Evolutionary conservation across 2,888 invertebrate genomes (phyloP), one percentile per base, ranked within the genome.

Genomic region (Saturnia pavonia): DNA sequence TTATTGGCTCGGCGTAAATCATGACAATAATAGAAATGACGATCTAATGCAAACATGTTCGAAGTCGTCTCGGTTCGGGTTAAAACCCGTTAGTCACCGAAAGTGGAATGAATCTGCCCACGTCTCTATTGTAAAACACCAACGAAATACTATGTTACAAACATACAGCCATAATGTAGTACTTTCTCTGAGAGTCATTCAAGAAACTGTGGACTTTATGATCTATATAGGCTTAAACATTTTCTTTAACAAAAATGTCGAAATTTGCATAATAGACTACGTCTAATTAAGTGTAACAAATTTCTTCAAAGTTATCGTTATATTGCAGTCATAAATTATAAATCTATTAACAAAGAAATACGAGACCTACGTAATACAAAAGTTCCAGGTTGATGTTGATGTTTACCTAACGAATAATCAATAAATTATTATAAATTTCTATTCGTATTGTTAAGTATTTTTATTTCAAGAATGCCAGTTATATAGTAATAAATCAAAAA

Each of bases 81-180:
- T 76, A 82, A 82, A 84, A 82, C 82, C 85, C 85, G 86, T 90
- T 89, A 89, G 83, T 88, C 88, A 88, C 72, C 71, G 72, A 74
- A 73, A 71, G 72, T 71, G 75, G 75, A 71, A 78, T 74, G 70
- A 74, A 76, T 76, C 80, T 75, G 77, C 82, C 85, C 82, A 86
- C 85, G 74, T 73, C 73, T 70, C 60, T 63, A 67, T 48, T 70
- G 68, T 60, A 51, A 34, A 22, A 65, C 68, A 34, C 68, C 68
- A 25, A 69, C 68, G 60, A 22, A 68, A 40, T 40, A 40, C 65
- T 65, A 40, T 40, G n/a, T n/a, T 65, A 65, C 40, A n/a, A 40
- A 34, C 40, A 19, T 65, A 65, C 16, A 19, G n/a, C n/a, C 25
- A 60, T 60, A 25, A 40, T 65, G 40, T 65, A 65, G 34, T 65